A percentile compares a stretch with the other conserved stretches of the same genome.
phyloP scores from a whole-genome alignment of 2,888 invertebrate species.

The Hydriomena furcata region DNA sequence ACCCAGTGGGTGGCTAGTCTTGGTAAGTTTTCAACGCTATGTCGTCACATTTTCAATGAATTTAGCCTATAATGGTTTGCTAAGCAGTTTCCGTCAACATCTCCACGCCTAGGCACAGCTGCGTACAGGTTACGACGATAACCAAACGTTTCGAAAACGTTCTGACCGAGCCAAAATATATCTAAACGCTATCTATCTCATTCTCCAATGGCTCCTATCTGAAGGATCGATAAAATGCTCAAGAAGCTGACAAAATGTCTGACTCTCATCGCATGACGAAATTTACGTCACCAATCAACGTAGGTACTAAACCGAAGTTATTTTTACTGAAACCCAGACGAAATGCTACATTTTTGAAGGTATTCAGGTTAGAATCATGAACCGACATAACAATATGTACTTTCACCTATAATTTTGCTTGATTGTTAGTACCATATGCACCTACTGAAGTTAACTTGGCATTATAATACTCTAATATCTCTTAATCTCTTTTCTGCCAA shows the following conservation, averaged over 20 bases:
- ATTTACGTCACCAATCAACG: conserved; percentile 53
- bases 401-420: no score
- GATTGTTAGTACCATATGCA: no score
- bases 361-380: no score
- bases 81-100: not conserved
- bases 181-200: no score
- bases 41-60: conserved; percentile 8
- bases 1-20: conserved; percentile 91
- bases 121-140: not conserved
- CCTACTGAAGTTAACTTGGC: no score
- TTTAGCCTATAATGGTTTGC: not conserved
- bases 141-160: not conserved
- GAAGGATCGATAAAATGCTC: conserved; percentile 5
- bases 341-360: no score
- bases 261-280: conserved; percentile 44
- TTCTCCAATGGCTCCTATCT: not conserved
- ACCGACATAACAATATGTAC: no score
- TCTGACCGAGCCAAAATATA: not conserved
- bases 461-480: no score
- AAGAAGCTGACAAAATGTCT: conserved; percentile 34
- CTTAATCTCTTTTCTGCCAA: no score
- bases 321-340: conserved; percentile 1
- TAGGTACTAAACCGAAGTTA: not conserved
- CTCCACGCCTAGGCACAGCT: conserved; percentile 3
- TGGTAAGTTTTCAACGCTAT: conserved; percentile 75